Evolutionary conservation across 2,113 vertebrate genomes (phyloP).

Genomic region (Marmota monax): DNA sequence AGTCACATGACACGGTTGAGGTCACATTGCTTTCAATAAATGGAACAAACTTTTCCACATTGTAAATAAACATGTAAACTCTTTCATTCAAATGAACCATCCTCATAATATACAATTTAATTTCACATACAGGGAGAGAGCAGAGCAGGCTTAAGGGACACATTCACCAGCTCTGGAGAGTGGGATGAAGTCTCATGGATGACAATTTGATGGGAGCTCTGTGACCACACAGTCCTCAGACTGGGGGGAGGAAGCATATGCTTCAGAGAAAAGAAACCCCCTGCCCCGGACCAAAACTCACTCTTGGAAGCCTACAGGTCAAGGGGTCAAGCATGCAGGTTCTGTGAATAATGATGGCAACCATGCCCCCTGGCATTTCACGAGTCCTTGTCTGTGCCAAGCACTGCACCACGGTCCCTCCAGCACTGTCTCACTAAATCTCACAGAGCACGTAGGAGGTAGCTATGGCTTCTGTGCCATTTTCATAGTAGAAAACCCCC

Average conservation of each 20-base stretch:
- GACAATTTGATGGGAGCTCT: background rate
- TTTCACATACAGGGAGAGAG: background rate
- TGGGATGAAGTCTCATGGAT: background rate
- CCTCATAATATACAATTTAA: background rate
- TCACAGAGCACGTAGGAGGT: background rate
- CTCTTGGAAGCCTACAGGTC: background rate
- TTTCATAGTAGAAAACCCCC: background rate
- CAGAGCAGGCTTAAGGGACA: background rate
- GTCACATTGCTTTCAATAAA: background rate
- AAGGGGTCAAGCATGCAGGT: background rate
- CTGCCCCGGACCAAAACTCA: background rate
- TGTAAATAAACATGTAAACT: background rate
- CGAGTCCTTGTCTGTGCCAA: background rate
- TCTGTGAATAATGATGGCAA: background rate
- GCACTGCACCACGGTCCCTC: fast-evolving
- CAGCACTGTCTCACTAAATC: background rate
- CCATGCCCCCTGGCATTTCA: background rate
- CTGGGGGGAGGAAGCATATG: background rate
- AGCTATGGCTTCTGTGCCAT: background rate
- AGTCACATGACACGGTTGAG: background rate
- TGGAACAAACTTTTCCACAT: background rate
- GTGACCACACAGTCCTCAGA: background rate
- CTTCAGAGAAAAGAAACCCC: background rate
- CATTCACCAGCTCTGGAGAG: background rate
- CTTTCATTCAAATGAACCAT: background rate